Percentiles rank a stretch among this genome's conserved stretches.
These are phyloP conservation scores for Proterorhinus semilunaris DNA, from an alignment of 2,113 vertebrate genomes.

Conservation along the genomic window DNA sequence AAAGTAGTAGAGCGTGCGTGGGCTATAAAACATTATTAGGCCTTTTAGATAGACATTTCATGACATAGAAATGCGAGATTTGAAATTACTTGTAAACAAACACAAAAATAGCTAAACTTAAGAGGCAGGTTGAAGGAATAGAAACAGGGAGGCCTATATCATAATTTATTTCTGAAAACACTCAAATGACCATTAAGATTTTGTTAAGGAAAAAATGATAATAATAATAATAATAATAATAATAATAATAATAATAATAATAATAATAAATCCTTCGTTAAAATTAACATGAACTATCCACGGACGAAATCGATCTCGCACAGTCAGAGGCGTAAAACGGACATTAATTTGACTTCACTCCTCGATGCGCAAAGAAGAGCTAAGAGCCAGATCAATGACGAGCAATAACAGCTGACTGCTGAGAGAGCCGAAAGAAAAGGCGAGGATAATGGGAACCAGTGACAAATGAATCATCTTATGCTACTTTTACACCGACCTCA, in stretches of 20 bases:
- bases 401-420: constrained; percentile 98
- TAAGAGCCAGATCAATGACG: constrained; percentile 86
- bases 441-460: constrained; percentile 26
- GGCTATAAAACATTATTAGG: constrained; percentile 64
- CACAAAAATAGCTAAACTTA: background rate
- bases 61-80: background rate
- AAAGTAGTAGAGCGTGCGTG: constrained; percentile 65
- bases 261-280: constrained; percentile 47
- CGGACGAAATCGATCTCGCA: constrained; percentile 88
- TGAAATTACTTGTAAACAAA: background rate
- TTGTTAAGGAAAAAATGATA: no score
- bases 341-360: constrained; percentile 99
- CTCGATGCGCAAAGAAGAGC: constrained; percentile 86
- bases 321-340: constrained; percentile 82
- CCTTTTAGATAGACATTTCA: background rate
- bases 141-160: background rate
- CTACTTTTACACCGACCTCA: constrained; percentile 43
- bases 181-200: no score
- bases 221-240: no score
- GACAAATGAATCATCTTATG: constrained; percentile 65
- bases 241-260: no score
- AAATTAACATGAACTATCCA: constrained; percentile 82
- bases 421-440: constrained; percentile 77
- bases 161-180: no score
- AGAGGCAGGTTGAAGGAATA: background rate